Percentiles rank a stretch among this genome's conserved stretches.
Conservation (phyloP, 2,888 invertebrate species). For the Dynastes hyllus region DNA sequence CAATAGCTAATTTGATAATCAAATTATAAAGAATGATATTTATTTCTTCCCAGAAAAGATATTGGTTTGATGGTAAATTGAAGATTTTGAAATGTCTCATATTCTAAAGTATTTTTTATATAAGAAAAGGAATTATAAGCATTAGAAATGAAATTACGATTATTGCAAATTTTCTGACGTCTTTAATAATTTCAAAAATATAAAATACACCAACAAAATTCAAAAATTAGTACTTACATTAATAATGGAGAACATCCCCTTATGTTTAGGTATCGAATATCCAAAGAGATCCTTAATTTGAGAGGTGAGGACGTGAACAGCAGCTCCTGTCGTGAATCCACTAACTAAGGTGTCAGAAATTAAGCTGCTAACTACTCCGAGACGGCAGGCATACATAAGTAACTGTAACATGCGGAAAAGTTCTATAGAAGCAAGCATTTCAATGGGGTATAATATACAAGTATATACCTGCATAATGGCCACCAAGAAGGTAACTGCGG, state of each 20-base stretch:
- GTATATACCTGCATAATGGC: conserved; percentile 82
- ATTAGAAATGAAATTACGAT: no score
- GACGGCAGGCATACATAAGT: conserved; percentile 76
- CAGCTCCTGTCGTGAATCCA: conserved; percentile 84
- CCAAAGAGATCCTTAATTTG: conserved; percentile 79
- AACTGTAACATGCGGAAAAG: conserved; percentile 71
- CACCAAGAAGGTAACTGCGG: conserved; percentile 83
- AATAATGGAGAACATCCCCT: conserved; percentile 77
- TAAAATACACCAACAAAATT: no score
- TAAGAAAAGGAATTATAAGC: no score
- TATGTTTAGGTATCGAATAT: conserved; percentile 73
- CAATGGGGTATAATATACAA: background rate
- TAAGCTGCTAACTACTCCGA: conserved; percentile 77
- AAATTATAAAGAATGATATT: no score
- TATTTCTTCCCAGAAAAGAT: no score
- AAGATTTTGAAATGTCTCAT: no score
- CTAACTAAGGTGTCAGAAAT: conserved; percentile 80
- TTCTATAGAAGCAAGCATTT: background rate
- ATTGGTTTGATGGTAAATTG: no score
- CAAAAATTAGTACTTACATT: conserved; percentile 69
- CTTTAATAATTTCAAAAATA: no score
- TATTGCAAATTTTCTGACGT: no score
- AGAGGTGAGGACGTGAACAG: conserved; percentile 81
- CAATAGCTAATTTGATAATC: no score
- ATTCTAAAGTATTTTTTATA: no score